Evolutionary conservation across 2,797 vertebrate species (phyloP).

Genomic region (Craterocephalus amniculus): DNA sequence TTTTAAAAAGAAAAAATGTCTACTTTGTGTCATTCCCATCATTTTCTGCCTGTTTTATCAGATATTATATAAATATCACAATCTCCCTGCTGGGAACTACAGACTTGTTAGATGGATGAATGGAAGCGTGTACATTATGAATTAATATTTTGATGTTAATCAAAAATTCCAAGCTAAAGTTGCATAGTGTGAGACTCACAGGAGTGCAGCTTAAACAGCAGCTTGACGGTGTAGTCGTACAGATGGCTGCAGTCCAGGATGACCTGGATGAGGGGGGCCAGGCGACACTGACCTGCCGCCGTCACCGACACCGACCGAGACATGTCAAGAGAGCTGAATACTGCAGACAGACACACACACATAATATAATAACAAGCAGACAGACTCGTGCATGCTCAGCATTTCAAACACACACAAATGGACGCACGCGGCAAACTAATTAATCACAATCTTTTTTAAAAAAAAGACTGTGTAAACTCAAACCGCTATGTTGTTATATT

Average conservation of each 20-base stretch:
- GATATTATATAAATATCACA: not conserved
- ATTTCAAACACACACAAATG: constrained; percentile 4
- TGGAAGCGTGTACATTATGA: not conserved
- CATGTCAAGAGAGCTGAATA: constrained; percentile 97
- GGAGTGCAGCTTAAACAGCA: constrained; percentile 98
- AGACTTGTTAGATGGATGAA: not conserved
- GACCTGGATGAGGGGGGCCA: constrained; percentile 96
- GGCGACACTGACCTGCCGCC: constrained; percentile 93
- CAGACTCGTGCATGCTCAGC: not conserved
- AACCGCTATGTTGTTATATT: not conserved
- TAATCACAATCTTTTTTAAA: constrained; percentile 13
- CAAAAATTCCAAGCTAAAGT: not conserved
- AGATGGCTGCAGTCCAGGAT: constrained; percentile 97
- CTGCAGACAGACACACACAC: constrained; percentile 68
- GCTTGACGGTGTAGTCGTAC: constrained; percentile 97
- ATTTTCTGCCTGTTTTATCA: too few relatives aligned
- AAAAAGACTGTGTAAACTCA: constrained; percentile 24
- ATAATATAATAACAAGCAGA: constrained; percentile 6
- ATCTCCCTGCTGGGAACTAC: not conserved
- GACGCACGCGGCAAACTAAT: not conserved
- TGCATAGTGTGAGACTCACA: constrained; percentile 85
- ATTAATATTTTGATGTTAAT: not conserved
- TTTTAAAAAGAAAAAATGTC: too few relatives aligned
- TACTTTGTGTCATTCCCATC: too few relatives aligned
- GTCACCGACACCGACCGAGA: constrained; percentile 96